A percentile compares a stretch with the other conserved stretches of the same genome.
These are phyloP conservation scores for Agonopterix heracliana DNA, from an alignment of 2,888 invertebrate genomes.

Conservation along the genomic window DNA sequence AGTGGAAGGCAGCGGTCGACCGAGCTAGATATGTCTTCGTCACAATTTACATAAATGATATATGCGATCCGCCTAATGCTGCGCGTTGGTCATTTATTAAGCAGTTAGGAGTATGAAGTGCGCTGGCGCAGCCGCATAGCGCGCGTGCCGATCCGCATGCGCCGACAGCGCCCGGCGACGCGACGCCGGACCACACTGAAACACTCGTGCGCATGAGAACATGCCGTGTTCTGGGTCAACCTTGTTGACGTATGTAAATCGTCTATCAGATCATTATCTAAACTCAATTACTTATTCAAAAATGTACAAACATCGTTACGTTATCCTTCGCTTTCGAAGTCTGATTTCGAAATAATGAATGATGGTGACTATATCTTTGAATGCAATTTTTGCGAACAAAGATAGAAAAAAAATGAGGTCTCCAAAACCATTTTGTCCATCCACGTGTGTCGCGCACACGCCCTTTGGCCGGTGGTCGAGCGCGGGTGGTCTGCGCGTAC, in stretches of 20 bases:
- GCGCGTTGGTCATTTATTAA: constrained; percentile 69
- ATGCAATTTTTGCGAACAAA: neutral
- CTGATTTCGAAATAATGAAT: neutral
- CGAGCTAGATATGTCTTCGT: constrained; percentile 74
- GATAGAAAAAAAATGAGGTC: neutral
- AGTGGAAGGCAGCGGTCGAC: constrained; percentile 53
- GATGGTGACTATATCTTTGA: neutral
- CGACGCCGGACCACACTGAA: constrained; percentile 62
- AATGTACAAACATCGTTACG: neutral
- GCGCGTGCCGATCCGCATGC: constrained; percentile 65
- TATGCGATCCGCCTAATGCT: constrained; percentile 72
- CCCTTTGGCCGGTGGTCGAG: constrained; percentile 51
- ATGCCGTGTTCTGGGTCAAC: constrained; percentile 43
- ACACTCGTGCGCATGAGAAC: constrained; percentile 29
- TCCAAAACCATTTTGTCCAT: constrained; percentile 18
- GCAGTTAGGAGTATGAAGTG: constrained; percentile 48
- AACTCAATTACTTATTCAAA: constrained; percentile 9
- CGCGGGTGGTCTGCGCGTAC: constrained; percentile 65
- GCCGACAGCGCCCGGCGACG: constrained; percentile 59
- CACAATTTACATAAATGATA: constrained; percentile 76
- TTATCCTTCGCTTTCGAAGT: too few relatives aligned
- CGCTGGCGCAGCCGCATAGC: constrained; percentile 56
- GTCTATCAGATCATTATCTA: constrained; percentile 44
- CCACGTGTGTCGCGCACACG: constrained; percentile 46
- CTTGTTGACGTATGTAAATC: constrained; percentile 63